phyloP scores from a whole-genome alignment of 2,888 invertebrate genomes.

The Drosophila tanythrix region DNA sequence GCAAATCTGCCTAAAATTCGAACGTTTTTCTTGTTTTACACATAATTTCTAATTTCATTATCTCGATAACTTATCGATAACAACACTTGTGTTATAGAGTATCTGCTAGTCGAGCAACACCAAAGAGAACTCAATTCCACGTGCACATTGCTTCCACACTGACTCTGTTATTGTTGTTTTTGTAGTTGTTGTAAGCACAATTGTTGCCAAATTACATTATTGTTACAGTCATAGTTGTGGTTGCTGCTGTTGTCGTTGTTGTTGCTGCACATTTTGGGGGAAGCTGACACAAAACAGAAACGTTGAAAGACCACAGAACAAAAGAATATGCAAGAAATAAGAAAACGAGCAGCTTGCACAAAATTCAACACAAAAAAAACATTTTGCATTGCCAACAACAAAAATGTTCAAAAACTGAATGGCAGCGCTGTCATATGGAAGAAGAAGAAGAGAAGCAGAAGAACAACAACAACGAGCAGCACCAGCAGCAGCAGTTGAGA shows the following conservation, averaged over 20 bases:
- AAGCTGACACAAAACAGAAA: constrained; percentile 61
- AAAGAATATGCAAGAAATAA: constrained; percentile 18
- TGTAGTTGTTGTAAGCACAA: constrained; percentile 24
- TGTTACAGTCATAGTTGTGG: constrained; percentile 1
- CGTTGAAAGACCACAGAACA: constrained; percentile 38
- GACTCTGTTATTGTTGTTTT: background rate
- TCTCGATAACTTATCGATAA: background rate
- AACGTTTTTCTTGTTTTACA: too few relatives aligned
- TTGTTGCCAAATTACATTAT: constrained; percentile 43
- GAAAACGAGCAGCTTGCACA: constrained; percentile 32
- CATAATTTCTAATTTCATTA: background rate
- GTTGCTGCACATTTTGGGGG: constrained; percentile 25
- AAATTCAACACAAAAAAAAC: constrained; percentile 18
- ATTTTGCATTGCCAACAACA: constrained; percentile 57
- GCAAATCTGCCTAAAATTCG: too few relatives aligned
- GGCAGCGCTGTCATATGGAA: constrained; percentile 49
- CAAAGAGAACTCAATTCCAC: background rate
- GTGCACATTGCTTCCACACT: constrained; percentile 4
- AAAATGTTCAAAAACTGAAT: constrained; percentile 64
- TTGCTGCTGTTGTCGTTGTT: background rate
- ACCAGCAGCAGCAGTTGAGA: constrained; percentile 52
- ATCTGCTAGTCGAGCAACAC: background rate
- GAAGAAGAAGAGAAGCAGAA: background rate
- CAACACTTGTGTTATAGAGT: background rate
- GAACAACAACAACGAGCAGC: constrained; percentile 26